These are phyloP conservation scores for Pelodytes ibericus DNA, from an alignment of 2,797 vertebrate species.

Conservation along the genomic window DNA sequence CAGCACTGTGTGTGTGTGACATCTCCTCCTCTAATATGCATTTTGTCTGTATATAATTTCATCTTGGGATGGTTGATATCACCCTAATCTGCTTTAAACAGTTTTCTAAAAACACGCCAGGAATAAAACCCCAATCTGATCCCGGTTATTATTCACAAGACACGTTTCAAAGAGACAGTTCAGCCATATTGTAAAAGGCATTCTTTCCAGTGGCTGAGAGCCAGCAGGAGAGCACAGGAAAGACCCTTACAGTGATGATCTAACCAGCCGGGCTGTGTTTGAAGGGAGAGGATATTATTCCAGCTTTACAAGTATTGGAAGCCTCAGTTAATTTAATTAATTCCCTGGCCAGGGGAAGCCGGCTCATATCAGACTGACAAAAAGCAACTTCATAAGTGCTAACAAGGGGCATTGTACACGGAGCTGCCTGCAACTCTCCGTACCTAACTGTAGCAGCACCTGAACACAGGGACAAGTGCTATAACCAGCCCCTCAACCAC, in stretches of 20 bases:
- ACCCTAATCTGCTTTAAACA: slow-evolving; percentile 51
- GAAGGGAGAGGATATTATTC: slow-evolving; percentile 47
- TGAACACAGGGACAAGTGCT: too few relatives aligned
- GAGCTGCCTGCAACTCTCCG: neutral
- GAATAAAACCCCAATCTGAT: slow-evolving; percentile 29
- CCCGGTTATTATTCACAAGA: slow-evolving; percentile 46
- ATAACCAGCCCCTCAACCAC: too few relatives aligned
- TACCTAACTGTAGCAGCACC: too few relatives aligned
- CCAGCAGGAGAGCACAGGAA: slow-evolving; percentile 22
- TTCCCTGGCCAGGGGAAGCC: slow-evolving; percentile 40
- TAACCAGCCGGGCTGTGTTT: slow-evolving; percentile 15
- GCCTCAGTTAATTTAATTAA: slow-evolving; percentile 63
- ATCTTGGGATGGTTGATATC: slow-evolving; percentile 42
- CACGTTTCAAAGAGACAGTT: slow-evolving; percentile 49
- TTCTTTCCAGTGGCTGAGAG: slow-evolving; percentile 19
- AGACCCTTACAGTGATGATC: slow-evolving; percentile 17
- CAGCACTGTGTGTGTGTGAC: neutral
- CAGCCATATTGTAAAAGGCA: slow-evolving; percentile 41
- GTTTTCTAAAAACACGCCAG: slow-evolving; percentile 33
- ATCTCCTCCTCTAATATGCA: neutral
- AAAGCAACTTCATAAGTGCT: slow-evolving; percentile 34
- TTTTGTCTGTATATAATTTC: slow-evolving; percentile 29
- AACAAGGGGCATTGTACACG: slow-evolving; percentile 59
- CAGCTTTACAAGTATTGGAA: slow-evolving; percentile 53
- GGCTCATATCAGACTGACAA: slow-evolving; percentile 58